phyloP scores from a whole-genome alignment of 2,113 vertebrate species.

The Melanocharis versteri region DNA sequence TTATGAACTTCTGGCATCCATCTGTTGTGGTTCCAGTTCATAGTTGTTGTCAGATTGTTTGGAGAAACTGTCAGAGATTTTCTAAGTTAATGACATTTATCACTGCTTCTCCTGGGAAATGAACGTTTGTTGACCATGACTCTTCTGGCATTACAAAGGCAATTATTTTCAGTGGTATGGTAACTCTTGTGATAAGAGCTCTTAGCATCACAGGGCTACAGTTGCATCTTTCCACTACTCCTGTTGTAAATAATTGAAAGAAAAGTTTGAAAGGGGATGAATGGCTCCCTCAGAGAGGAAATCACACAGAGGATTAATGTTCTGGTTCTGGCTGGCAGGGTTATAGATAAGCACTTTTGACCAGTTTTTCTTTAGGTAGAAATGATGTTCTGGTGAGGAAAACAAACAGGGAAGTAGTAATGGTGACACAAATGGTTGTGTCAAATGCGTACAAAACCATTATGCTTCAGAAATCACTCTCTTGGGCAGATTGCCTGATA shows the following conservation, averaged over 20 bases:
- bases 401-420: background rate
- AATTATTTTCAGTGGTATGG: background rate
- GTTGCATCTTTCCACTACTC: background rate
- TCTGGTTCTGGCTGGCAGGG: background rate
- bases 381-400: background rate
- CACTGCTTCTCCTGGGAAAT: background rate
- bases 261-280: background rate
- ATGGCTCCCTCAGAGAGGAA: background rate
- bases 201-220: background rate
- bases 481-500: background rate
- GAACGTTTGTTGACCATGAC: background rate
- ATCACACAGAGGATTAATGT: background rate
- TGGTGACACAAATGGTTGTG: background rate
- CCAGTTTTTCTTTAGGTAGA: background rate
- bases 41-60: conserved; percentile 1
- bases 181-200: conserved; percentile 3
- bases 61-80: conserved; percentile 2
- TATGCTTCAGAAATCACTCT: background rate
- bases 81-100: conserved; percentile 23
- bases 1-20: background rate
- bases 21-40: background rate
- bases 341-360: background rate
- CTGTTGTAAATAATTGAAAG: background rate
- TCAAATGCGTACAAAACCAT: background rate
- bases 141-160: background rate